Evolutionary conservation across 2,113 vertebrate genomes (phyloP), one percentile per base, ranked within the genome.

Genomic region (Willisornis vidua): DNA sequence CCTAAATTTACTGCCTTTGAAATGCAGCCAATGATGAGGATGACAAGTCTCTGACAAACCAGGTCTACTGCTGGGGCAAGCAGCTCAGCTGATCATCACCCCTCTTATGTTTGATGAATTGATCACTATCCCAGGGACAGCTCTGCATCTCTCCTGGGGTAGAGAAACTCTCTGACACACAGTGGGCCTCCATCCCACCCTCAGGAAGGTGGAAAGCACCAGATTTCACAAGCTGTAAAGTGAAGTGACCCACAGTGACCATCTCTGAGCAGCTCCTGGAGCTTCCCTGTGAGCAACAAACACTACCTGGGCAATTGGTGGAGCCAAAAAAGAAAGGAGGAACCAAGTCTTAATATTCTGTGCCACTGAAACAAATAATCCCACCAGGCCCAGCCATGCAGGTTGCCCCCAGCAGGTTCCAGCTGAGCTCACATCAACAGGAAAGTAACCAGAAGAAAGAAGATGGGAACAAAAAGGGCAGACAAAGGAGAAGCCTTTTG

Each of bases 331-430:
- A 10, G 1, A 48, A 84, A 70, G 37, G 24, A 43, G 67, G 26
- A 77, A 19, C 19, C n/a, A 51, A 35, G 13, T 23, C 19, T 49
- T 41, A 20, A 3, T 6, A 28, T 37, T 25, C 12, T 41, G 14
- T 46, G 28, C 23, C 26, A 37, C 57, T 41, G 24, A 62, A 78
- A 71, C 39, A 72, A 91, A 82, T 17, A 20, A 85, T 11, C 25
- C 45, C 65, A 33, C 9, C n/a, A 23, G 7, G 28, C 4, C 18
- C 31, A 92, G 7, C 1, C 10, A 41, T 0, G 0, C 2, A 48
- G 12, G 41, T 12, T 33, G 6, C 15, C 46, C 85, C 20, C 79
- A 94, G 45, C 52, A 83, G 31, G 85, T 39, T 81, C 48, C 3
- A 3, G 57, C 57, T 85, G 58, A 68, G 45, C 65, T 90, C 61